Evolutionary conservation across 1,140 invertebrate genomes (phyloP), one percentile per base, ranked within the genome.

Genomic region (Pararge aegeria): DNA sequence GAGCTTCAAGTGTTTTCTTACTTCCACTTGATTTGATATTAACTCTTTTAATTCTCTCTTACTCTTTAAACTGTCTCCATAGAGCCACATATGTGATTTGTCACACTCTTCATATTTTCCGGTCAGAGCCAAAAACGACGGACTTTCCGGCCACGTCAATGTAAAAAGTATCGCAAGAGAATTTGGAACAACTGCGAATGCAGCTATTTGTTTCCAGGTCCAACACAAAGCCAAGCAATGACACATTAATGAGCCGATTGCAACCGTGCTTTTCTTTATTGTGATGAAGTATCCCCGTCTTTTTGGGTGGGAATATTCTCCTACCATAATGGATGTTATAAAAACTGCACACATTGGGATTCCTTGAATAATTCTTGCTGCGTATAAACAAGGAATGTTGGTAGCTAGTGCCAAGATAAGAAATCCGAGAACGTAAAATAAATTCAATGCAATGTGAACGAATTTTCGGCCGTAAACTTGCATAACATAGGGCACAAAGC

Each of bases 61-160:
- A 19, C 50, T 57, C 15, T 56, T 24, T 4, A 30, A 1, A 7
- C 60, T 62, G 16, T 68, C 50, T 20, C 71, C 71, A 34, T 61
- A 51, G n/a, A 68, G 60, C 64, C 63, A 70, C 4, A 10, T 60
- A 24, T 61, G 64, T 3, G 55, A 44, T 52, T 56, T 60, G 7
- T 46, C 24, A 19, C 62, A 70, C 21, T 70, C 61, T 9, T 67
- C 52, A 38, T 68, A 75, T 5, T 64, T 48, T 10, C 68, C 76
- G 16, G 62, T 72, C 38, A 67, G 52, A 0, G 76, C 76, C 2
- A 70, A 64, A 52, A 56, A 81, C 0, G 66, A 60, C n/a, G 78
- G 78, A 40, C 72, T 79, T 38, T 81, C 78, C 0, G 71, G 70
- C 64, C 74, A 75, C 29, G 72, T 38, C 0, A 60, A 51, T 0